Evolutionary conservation across 2,113 vertebrate species (phyloP).

Genomic region (Melanerpes aurifrons): DNA sequence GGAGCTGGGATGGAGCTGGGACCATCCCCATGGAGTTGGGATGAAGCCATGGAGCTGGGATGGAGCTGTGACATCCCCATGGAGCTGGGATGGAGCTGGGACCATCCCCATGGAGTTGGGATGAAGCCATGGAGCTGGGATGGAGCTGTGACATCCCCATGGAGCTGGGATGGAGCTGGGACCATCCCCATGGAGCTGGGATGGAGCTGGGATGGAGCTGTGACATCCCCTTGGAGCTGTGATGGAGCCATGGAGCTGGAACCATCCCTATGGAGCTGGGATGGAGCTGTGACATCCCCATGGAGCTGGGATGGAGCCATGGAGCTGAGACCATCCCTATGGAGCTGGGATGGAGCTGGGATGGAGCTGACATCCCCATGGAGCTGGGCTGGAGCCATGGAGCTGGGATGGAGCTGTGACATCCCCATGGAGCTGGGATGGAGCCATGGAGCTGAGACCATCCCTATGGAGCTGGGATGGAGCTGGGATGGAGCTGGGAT

Average conservation of each 20-base stretch:
- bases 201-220: background rate
- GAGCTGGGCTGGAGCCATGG: background rate
- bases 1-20: background rate
- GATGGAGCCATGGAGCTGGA: background rate
- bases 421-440: fast-evolving
- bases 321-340: background rate
- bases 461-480: fast-evolving
- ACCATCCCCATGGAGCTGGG: background rate
- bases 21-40: fast-evolving
- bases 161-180: background rate
- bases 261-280: background rate
- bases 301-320: background rate
- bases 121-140: too few relatives aligned
- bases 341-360: background rate
- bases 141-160: background rate
- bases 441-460: fast-evolving
- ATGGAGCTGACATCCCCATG: background rate
- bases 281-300: too few relatives aligned
- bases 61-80: fast-evolving
- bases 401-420: too few relatives aligned
- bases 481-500: background rate
- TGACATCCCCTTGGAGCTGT: fast-evolving
- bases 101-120: fast-evolving
- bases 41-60: too few relatives aligned
- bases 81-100: too few relatives aligned